Evolutionary conservation across 2,888 invertebrate species (phyloP).

Genomic region (Leucophenga montana): DNA sequence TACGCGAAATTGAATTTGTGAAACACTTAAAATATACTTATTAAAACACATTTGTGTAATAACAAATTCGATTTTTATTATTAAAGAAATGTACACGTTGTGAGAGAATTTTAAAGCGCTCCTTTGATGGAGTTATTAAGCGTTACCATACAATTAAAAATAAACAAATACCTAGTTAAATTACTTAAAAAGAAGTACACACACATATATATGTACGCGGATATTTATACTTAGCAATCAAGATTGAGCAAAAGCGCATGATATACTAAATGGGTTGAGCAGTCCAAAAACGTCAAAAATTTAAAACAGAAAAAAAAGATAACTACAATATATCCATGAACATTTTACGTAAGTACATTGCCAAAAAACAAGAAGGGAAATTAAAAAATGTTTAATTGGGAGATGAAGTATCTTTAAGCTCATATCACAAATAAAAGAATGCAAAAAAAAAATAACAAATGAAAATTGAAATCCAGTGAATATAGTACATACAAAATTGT

Average conservation of each 20-base stretch:
- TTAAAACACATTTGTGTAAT: no score
- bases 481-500: constrained; percentile 36
- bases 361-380: constrained; percentile 82
- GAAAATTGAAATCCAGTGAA: constrained; percentile 48
- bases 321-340: no score
- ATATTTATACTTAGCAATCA: constrained; percentile 55
- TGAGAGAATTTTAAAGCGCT: no score
- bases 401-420: no score
- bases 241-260: not conserved
- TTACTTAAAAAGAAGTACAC: not conserved
- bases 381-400: constrained; percentile 22
- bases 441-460: constrained; percentile 89
- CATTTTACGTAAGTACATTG: not conserved
- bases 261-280: not conserved
- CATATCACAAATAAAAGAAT: constrained; percentile 11
- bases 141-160: no score
- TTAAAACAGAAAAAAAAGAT: not conserved
- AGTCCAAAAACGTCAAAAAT: constrained; percentile 53
- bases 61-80: no score
- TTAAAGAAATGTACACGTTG: no score
- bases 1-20: not conserved
- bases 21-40: not conserved
- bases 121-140: no score
- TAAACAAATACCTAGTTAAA: no score
- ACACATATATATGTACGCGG: constrained; percentile 35